A percentile compares a stretch with the other conserved stretches of the same genome.
Evolutionary conservation across 1,140 invertebrate genomes (phyloP).

Genomic region (Brachionus paranguensis): DNA sequence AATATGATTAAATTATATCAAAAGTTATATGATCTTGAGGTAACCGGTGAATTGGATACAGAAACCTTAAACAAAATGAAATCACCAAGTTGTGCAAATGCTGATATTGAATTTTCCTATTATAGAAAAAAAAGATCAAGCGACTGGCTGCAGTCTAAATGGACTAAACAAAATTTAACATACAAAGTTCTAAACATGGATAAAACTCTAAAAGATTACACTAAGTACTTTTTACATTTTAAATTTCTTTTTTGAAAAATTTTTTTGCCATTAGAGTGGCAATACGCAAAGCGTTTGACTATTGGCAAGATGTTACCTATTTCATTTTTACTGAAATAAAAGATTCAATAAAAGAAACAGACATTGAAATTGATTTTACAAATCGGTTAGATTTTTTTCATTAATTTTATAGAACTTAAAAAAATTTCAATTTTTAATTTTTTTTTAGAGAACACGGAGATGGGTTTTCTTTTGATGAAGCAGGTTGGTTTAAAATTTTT

Average conservation of each 20-base stretch:
- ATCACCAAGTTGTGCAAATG: slow-evolving; percentile 22
- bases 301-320: slow-evolving; percentile 13
- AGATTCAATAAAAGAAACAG: neutral
- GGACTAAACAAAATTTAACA: neutral
- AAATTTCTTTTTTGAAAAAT: neutral
- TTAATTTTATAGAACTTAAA: neutral
- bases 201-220: neutral
- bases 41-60: neutral
- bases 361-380: slow-evolving; percentile 6
- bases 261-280: neutral
- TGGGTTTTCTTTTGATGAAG: neutral
- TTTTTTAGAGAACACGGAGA: neutral
- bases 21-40: neutral
- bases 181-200: neutral
- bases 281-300: neutral
- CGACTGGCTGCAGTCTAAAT: neutral
- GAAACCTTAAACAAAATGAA: neutral
- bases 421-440: neutral
- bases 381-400: neutral
- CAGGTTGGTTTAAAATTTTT: neutral
- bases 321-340: neutral
- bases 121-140: neutral
- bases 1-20: neutral
- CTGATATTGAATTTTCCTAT: neutral
- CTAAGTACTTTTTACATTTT: neutral